Evolutionary conservation across 2,888 invertebrate species (phyloP).

Genomic region (Frankliniella fusca): DNA sequence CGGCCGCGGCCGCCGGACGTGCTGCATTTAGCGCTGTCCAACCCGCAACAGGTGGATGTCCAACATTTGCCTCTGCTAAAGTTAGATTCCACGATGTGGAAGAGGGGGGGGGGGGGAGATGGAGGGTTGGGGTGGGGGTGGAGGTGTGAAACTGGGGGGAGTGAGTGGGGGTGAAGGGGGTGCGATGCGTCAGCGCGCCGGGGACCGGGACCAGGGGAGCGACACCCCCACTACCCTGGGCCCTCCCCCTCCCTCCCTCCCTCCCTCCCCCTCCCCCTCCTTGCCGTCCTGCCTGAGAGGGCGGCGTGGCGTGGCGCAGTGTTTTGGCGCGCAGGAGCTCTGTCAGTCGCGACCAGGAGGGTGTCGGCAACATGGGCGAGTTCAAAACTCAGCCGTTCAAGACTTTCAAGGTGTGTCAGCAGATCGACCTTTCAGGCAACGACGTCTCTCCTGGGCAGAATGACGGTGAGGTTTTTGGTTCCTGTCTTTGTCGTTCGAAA

Average conservation of each 20-base stretch:
- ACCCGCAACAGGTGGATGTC: too few species aligned
- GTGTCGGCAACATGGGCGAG: constrained; percentile 36
- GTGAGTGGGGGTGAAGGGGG: too few species aligned
- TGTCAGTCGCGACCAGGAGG: constrained; percentile 5
- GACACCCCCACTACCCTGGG: not conserved
- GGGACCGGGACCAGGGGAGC: too few species aligned
- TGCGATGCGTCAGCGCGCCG: too few species aligned
- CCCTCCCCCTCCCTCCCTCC: not conserved
- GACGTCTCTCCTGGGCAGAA: constrained; percentile 4
- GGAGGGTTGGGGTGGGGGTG: too few species aligned
- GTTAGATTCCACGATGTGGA: too few species aligned
- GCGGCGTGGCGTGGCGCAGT: not conserved
- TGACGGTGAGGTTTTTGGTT: not conserved
- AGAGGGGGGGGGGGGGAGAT: too few species aligned
- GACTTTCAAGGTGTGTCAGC: constrained; percentile 46
- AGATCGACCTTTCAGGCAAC: constrained; percentile 44
- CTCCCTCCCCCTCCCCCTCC: not conserved
- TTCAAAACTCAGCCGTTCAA: constrained; percentile 37
- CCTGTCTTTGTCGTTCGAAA: not conserved
- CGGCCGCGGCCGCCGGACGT: too few species aligned
- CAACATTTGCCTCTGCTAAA: too few species aligned
- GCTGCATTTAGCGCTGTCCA: too few species aligned
- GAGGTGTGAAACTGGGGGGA: too few species aligned
- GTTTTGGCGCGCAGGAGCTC: too few species aligned
- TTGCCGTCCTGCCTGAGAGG: not conserved